These are phyloP conservation scores for Achroia grisella DNA, from an alignment of 1,140 invertebrate species.

Conservation along the genomic window DNA sequence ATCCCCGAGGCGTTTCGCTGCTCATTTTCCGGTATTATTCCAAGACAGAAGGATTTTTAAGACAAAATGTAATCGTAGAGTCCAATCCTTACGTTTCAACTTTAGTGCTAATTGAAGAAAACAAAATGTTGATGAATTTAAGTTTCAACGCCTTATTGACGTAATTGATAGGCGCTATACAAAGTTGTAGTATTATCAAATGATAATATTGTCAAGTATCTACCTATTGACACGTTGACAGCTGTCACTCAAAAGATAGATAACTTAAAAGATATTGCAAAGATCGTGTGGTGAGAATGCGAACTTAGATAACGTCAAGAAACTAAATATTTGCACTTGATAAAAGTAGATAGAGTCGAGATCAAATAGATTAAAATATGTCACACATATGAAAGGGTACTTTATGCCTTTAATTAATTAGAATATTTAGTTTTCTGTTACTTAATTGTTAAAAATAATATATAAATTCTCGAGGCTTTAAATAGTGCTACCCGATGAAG, in stretches of 20 bases:
- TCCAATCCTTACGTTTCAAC: neutral
- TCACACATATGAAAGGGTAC: too few relatives aligned
- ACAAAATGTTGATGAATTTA: neutral
- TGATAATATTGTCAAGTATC: slow-evolving; percentile 10
- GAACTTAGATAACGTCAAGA: neutral
- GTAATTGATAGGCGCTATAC: too few relatives aligned
- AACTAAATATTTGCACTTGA: neutral
- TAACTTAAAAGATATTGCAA: neutral
- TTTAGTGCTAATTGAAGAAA: slow-evolving; percentile 1
- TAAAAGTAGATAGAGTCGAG: neutral
- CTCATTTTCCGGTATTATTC: slow-evolving; percentile 7
- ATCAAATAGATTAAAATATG: slow-evolving; percentile 2
- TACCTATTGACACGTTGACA: slow-evolving; percentile 15
- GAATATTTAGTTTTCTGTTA: too few relatives aligned
- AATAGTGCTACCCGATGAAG: slow-evolving; percentile 18
- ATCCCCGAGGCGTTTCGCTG: neutral
- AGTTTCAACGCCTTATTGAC: neutral
- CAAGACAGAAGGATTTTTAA: slow-evolving; percentile 4
- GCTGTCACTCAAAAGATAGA: slow-evolving; percentile 6
- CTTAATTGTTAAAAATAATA: too few relatives aligned
- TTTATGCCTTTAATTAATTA: too few relatives aligned
- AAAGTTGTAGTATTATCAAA: neutral
- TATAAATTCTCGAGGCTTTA: slow-evolving; percentile 11
- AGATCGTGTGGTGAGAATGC: neutral
- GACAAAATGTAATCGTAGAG: slow-evolving; percentile 7